phyloP scores from a whole-genome alignment of 64 coral and sea anemone species.

The Stichodactyla helianthus region DNA sequence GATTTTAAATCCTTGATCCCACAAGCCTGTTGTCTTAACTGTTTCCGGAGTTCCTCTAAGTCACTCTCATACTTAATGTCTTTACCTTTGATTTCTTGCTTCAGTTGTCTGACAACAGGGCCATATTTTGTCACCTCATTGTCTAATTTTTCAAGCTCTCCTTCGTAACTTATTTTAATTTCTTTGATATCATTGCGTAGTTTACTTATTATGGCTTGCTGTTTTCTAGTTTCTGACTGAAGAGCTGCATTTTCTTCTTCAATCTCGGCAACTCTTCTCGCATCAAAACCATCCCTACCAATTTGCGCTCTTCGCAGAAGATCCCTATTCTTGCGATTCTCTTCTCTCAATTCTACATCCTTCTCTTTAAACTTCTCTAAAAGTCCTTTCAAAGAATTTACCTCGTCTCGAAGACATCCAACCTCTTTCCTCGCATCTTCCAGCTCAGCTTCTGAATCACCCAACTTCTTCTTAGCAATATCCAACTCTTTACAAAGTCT shows the following conservation, averaged over 20 bases:
- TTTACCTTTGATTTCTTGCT: conserved; percentile 55
- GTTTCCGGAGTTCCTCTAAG: conserved; percentile 48
- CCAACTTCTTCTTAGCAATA: conserved; percentile 6
- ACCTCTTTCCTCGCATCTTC: conserved; percentile 16
- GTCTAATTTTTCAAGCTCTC: conserved; percentile 45
- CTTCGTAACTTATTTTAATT: conserved; percentile 57
- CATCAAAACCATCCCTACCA: conserved; percentile 45
- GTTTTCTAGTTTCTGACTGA: conserved; percentile 69
- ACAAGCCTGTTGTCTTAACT: conserved; percentile 35
- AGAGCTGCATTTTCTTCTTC: conserved; percentile 78
- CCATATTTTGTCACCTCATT: conserved; percentile 48
- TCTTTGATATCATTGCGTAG: conserved; percentile 56
- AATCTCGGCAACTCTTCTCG: conserved; percentile 50
- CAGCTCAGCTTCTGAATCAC: background rate
- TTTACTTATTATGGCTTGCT: conserved; percentile 42
- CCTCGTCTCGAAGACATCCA: conserved; percentile 26
- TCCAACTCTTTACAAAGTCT: conserved; percentile 25
- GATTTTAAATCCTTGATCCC: conserved; percentile 57
- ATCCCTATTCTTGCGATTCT: conserved; percentile 44
- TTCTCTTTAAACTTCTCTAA: conserved; percentile 37
- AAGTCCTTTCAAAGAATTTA: conserved; percentile 17
- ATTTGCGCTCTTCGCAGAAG: conserved; percentile 54
- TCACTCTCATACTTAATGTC: conserved; percentile 53
- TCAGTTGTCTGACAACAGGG: conserved; percentile 44
- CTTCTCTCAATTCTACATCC: conserved; percentile 24